A percentile compares a stretch with the other conserved stretches of the same genome.
phyloP scores from a whole-genome alignment of 2,888 invertebrate genomes.

The Metallyticus violacea region DNA sequence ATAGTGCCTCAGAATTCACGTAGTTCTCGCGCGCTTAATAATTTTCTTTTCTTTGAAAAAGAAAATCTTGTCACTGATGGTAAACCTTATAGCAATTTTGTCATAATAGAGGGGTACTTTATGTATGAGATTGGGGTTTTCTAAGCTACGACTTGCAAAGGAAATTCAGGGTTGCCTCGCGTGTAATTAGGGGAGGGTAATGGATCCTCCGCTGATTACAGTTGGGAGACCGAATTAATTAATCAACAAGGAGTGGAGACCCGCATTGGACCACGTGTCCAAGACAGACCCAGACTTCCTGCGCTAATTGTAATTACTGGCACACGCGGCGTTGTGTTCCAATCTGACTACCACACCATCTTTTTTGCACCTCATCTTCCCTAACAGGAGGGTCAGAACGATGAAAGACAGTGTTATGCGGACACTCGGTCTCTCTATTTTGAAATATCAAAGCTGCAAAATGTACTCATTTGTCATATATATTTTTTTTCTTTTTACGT shows the following conservation, averaged over 20 bases:
- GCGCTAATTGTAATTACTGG: not conserved
- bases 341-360: not conserved
- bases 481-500: not conserved
- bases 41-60: no score
- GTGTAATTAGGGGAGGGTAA: not conserved
- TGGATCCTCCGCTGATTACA: not conserved
- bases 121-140: no score
- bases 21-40: no score
- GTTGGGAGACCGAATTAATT: constrained; percentile 12
- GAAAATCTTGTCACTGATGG: no score
- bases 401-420: not conserved
- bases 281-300: not conserved
- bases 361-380: not conserved
- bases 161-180: not conserved
- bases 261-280: not conserved
- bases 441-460: not conserved
- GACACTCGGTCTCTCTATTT: not conserved
- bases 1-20: no score
- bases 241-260: not conserved
- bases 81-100: no score
- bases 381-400: not conserved
- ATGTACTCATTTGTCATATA: not conserved
- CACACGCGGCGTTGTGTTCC: not conserved
- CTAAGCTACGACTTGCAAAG: not conserved
- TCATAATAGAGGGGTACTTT: no score